A percentile compares a stretch with the other conserved stretches of the same genome.
Conservation (phyloP, 2,888 invertebrate species). For the Lordiphosa fenestrarum region DNA sequence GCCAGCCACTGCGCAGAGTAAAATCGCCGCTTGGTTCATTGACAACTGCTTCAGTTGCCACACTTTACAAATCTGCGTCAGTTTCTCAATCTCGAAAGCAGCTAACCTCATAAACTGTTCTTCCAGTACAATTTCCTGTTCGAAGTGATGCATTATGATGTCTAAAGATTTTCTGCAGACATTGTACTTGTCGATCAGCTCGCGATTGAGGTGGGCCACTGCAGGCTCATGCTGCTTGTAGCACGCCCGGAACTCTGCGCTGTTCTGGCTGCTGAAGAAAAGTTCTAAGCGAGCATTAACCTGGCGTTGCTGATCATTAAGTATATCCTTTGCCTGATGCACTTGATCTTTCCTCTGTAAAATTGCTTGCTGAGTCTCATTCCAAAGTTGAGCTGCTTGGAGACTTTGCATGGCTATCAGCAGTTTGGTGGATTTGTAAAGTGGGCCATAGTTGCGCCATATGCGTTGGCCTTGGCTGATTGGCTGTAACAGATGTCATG, state of each 20-base stretch:
- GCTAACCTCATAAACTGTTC: conserved; percentile 33
- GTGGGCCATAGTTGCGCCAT: conserved; percentile 44
- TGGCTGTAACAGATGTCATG: conserved; percentile 1
- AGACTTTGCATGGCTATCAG: conserved; percentile 36
- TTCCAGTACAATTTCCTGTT: conserved; percentile 33
- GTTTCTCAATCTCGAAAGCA: conserved; percentile 21
- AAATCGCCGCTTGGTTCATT: conserved; percentile 26
- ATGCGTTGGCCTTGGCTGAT: conserved; percentile 3
- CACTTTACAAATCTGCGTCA: conserved; percentile 34
- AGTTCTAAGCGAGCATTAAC: conserved; percentile 29
- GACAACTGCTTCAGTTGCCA: conserved; percentile 24
- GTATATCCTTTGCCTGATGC: conserved; percentile 9
- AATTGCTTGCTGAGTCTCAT: conserved; percentile 34
- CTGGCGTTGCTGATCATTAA: conserved; percentile 22
- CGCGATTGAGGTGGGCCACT: conserved; percentile 48
- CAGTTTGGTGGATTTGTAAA: conserved; percentile 44
- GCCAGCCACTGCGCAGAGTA: conserved; percentile 42
- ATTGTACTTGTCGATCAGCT: conserved; percentile 34
- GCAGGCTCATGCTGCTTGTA: conserved; percentile 43
- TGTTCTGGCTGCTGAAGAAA: conserved; percentile 18
- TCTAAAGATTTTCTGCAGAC: conserved; percentile 37
- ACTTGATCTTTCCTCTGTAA: conserved; percentile 13
- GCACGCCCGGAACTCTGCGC: conserved; percentile 28
- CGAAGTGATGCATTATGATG: conserved; percentile 23
- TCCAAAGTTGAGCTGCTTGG: conserved; percentile 35